Evolutionary conservation across 1,140 invertebrate species (phyloP), one percentile per base, ranked within the genome.

Genomic region (Oryctes rhinoceros): DNA sequence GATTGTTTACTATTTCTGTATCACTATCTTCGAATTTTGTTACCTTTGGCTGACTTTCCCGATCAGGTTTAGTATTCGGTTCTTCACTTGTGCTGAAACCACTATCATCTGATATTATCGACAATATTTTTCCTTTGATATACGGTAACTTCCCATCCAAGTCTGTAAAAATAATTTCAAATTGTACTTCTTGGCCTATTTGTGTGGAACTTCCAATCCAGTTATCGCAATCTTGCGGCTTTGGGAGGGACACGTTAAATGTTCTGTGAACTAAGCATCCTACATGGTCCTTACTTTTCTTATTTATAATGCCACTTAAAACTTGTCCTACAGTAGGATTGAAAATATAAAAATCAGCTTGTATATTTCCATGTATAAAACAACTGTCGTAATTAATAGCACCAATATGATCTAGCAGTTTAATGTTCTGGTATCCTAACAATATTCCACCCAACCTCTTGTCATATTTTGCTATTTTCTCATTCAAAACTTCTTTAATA

Each of bases 261-360:
- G 90, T 88, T 84, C 91, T 90, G 83, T 94, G 91, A 1, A 93
- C 89, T 30, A 93, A 86, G 76, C 92, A 89, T 39, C 90, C 90
- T 75, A 94, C 86, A 87, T 93, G 90, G 83, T 91, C 91, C 6
- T 87, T 83, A 76, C 88, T 90, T 83, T 90, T 92, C 85, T 92
- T 93, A 82, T 90, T 92, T 15, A 92, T 90, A 82, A 91, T 83
- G 37, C 92, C 93, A 86, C 84, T 87, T 80, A 90, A 82, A 49
- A 82, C 88, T 39, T 88, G 87, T 3, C 89, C 90, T 35, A 89
- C 81, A 80, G 84, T 81, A 65, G 91, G 91, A 79, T 86, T 87
- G 85, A 94, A 94, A 80, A 93, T 86, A 86, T 91, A 93, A 86
- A 92, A 92, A 82, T 92, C 91, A 48, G 90, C 91, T 87, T 91